Conservation (phyloP, 2,888 invertebrate genomes). For the Ichneumoninae sp. region DNA sequence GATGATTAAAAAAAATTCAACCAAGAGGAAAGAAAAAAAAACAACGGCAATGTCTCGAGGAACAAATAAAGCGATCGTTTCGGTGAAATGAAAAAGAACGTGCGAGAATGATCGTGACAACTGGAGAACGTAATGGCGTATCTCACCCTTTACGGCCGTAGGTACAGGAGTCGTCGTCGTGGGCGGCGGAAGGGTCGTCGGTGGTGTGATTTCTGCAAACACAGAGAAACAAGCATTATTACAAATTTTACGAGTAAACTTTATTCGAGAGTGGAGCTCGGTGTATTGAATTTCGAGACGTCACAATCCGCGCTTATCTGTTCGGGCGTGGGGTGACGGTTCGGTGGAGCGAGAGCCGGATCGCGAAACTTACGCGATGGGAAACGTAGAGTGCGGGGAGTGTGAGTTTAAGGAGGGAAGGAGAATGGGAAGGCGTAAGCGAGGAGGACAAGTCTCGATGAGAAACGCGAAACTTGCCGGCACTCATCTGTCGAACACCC, state of each 20-base stretch:
- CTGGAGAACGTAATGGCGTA: not conserved
- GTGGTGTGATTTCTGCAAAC: conserved; percentile 77
- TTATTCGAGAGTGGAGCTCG: not conserved
- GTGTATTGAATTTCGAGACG: conserved; percentile 35
- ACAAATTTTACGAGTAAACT: not conserved
- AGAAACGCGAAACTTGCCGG: conserved; percentile 42
- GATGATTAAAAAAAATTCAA: conserved; percentile 19
- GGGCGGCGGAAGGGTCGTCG: conserved; percentile 76
- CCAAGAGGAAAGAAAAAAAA: conserved; percentile 1
- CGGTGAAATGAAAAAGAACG: conserved; percentile 18
- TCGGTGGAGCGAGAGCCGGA: conserved; percentile 31
- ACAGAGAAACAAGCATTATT: not conserved
- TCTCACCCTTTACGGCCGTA: conserved; percentile 74
- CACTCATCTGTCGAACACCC: conserved; percentile 37
- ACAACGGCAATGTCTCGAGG: conserved; percentile 12
- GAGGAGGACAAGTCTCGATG: conserved; percentile 39
- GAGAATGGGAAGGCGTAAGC: not conserved
- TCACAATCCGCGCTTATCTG: conserved; percentile 40
- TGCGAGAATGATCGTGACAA: not conserved
- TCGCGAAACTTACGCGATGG: conserved; percentile 45
- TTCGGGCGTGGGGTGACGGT: conserved; percentile 13
- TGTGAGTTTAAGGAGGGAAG: not conserved
- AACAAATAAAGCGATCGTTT: conserved; percentile 37
- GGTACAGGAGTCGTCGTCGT: conserved; percentile 71
- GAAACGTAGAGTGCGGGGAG: conserved; percentile 2